Evolutionary conservation across 2,113 vertebrate species (phyloP), one percentile per base, ranked within the genome.

Genomic region (Ammodytes dubius): DNA sequence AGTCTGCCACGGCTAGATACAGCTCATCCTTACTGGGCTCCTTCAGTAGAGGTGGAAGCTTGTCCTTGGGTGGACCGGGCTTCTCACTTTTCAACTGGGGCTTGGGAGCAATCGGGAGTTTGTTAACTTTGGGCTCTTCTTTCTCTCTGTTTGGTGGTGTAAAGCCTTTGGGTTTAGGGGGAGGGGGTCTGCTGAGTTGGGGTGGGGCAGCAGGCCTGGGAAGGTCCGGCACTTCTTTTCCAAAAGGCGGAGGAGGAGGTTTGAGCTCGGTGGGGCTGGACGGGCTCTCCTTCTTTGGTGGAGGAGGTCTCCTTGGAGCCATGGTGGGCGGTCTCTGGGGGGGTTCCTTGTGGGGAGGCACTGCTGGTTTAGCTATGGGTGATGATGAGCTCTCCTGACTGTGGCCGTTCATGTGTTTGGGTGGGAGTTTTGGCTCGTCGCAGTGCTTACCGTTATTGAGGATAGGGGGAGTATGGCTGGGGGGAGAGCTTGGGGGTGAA

Each of bases 1-100:
- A 99, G 96, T 97, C 97, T 0, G 98, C 98, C 91, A 99, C 95
- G 0, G 98, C 98, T 77, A 99, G 94, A 7, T 97, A 99, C n/a
- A 98, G 90, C 87, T 96, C 95, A 77, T 98, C 97, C 86, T 92
- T 97, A 11, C 93, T 76, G 47, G 93, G 1, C 37, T 96, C 95
- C 77, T 94, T 95, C 49, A 95, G 84, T 57, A 91, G 84, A 0
- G 79, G 93, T 6, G 85, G 89, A 7, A 81, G 96, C 84, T 90
- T 86, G 79, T 94, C 95, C 95, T 89, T 97, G 79, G 94, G 94
- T 17, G 92, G 92, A 15, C 85, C 95, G 0, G 95, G 96, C 89
- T 97, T 97, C 76, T 98, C 97, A 2, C 85, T 87, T 74, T 95
- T 98, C 77, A 95, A 15, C 9, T 85, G 65, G 27, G 92, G 93